phyloP scores from a whole-genome alignment of 2,888 invertebrate genomes.

The Sarcophaga rosellei region DNA sequence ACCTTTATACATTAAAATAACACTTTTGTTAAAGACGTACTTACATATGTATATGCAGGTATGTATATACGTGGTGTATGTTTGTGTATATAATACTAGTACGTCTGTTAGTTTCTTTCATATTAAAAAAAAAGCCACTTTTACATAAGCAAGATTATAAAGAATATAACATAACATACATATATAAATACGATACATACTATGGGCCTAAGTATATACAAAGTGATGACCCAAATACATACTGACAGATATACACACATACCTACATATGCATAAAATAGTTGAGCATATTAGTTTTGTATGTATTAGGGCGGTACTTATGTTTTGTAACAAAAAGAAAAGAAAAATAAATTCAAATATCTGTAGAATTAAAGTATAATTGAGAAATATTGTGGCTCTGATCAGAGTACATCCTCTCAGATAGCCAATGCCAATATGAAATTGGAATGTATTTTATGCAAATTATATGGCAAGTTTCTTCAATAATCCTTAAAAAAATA shows the following conservation, averaged over 20 bases:
- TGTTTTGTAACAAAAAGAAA: neutral
- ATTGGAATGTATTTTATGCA: too few relatives aligned
- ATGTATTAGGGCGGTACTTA: neutral
- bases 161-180: neutral
- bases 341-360: neutral
- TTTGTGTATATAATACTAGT: too few relatives aligned
- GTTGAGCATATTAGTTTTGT: neutral
- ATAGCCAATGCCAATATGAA: neutral
- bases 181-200: neutral
- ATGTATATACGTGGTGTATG: neutral
- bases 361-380: neutral
- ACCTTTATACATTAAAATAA: conserved; percentile 30
- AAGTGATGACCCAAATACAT: conserved; percentile 54
- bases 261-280: neutral
- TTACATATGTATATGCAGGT: conserved; percentile 11
- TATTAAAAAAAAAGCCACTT: neutral
- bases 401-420: neutral
- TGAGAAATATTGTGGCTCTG: too few relatives aligned
- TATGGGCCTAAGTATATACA: conserved; percentile 2
- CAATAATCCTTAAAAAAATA: neutral
- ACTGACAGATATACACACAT: neutral
- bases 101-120: neutral
- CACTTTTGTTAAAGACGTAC: neutral
- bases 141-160: neutral
- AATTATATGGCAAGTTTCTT: too few relatives aligned